Evolutionary conservation across 1,140 invertebrate genomes (phyloP).

Genomic region (Schlechtendalia chinensis): DNA sequence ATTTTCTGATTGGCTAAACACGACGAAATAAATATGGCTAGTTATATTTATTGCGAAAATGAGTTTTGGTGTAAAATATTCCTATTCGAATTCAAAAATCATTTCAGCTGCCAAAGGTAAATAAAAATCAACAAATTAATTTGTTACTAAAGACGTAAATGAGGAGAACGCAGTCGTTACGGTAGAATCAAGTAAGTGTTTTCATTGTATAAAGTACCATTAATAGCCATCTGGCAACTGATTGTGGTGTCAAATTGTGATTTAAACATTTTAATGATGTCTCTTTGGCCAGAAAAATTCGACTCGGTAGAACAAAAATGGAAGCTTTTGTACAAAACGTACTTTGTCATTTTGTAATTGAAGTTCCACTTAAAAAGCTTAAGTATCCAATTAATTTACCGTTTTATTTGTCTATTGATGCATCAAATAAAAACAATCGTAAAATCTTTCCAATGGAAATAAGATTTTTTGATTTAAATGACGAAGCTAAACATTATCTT

Average conservation of each 20-base stretch:
- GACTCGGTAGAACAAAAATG: not conserved
- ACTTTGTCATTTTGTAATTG: not conserved
- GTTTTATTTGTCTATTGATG: not conserved
- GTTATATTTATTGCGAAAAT: not conserved
- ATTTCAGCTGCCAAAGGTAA: not conserved
- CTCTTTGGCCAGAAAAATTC: not conserved
- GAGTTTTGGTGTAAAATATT: not conserved
- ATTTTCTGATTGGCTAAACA: not conserved
- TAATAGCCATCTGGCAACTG: not conserved
- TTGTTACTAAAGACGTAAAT: not conserved
- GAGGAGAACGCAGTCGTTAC: not conserved
- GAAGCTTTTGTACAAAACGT: constrained; percentile 18
- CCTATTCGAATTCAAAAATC: not conserved
- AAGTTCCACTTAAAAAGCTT: not conserved
- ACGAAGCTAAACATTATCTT: constrained; percentile 5
- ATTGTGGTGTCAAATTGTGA: not conserved
- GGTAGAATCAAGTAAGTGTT: not conserved
- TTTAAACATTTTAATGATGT: not conserved
- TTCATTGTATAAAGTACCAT: not conserved
- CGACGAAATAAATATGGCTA: not conserved
- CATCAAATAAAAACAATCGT: not conserved
- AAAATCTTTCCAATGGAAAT: not conserved
- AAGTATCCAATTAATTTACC: not conserved
- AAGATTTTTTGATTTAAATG: not conserved
- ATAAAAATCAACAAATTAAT: not conserved